A percentile compares a stretch with the other conserved stretches of the same genome.
These are phyloP conservation scores for Falco naumanni DNA, from an alignment of 2,797 vertebrate species.

Conservation along the genomic window DNA sequence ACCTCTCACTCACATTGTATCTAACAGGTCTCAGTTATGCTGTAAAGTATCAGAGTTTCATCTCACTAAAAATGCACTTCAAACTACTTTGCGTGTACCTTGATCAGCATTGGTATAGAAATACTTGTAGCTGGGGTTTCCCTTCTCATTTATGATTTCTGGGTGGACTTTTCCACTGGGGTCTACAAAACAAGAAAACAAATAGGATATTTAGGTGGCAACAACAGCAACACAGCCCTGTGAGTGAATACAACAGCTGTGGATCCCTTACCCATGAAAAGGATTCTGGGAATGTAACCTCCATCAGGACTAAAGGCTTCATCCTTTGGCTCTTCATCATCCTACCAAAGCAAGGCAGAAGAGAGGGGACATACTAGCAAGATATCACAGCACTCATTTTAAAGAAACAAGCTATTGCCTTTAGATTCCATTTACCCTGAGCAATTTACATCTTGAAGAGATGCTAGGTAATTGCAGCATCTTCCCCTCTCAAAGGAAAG, in stretches of 20 bases:
- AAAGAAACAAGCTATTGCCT: background rate
- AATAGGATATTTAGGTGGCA: background rate
- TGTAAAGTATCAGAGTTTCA: background rate
- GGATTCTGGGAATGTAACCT: constrained; percentile 97
- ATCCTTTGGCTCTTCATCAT: constrained; percentile 97
- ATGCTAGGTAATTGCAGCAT: background rate
- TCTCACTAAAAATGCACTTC: background rate
- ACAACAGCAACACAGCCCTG: background rate
- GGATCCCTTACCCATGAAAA: constrained; percentile 89
- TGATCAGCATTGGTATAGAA: constrained; percentile 96
- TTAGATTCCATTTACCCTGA: background rate
- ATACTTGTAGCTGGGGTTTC: constrained; percentile 98
- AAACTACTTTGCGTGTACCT: constrained; percentile 77
- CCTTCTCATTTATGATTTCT: constrained; percentile 93
- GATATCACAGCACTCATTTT: background rate
- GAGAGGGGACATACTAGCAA: background rate
- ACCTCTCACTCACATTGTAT: background rate
- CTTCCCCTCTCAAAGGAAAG: background rate
- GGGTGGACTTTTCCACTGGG: constrained; percentile 91
- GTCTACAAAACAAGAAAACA: constrained; percentile 77
- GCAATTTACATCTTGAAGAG: background rate
- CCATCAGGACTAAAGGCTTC: constrained; percentile 93
- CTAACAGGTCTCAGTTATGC: background rate
- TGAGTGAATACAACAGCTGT: background rate
- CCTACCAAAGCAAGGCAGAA: constrained; percentile 77